Percentiles rank a stretch among this genome's conserved stretches.
phyloP scores from a whole-genome alignment of 2,113 vertebrate genomes.

The Bettongia penicillata region DNA sequence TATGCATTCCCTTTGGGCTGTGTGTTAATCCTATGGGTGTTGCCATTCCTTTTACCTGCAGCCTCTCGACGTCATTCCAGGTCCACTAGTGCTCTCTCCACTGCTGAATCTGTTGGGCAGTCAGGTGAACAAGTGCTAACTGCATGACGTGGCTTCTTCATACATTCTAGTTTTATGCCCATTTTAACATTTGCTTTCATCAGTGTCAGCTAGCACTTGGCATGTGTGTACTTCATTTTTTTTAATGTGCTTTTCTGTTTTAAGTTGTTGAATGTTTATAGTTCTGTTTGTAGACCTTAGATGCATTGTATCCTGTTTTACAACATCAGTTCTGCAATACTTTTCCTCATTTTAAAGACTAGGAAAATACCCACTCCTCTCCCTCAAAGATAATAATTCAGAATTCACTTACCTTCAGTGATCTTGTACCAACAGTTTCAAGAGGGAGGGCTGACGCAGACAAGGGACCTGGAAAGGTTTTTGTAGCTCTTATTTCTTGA shows the following conservation, averaged over 20 bases:
- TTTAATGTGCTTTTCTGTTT: constrained; percentile 78
- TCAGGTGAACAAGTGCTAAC: constrained; percentile 97
- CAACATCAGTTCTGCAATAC: constrained; percentile 56
- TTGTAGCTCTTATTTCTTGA: background rate
- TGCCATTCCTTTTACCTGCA: constrained; percentile 94
- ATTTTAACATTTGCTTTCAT: constrained; percentile 79
- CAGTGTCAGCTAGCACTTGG: constrained; percentile 79
- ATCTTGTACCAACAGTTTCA: background rate
- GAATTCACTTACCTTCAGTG: background rate
- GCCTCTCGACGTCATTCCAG: constrained; percentile 99
- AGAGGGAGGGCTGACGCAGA: background rate
- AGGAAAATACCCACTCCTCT: background rate
- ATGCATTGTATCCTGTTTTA: constrained; percentile 74
- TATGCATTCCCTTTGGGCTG: constrained; percentile 79
- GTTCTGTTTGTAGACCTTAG: constrained; percentile 75
- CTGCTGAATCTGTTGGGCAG: constrained; percentile 97
- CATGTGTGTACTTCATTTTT: constrained; percentile 79
- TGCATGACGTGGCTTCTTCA: constrained; percentile 90
- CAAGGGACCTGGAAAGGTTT: background rate
- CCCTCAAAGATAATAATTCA: background rate
- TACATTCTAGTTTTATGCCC: constrained; percentile 78
- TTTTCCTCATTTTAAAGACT: constrained; percentile 58
- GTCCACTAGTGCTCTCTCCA: constrained; percentile 99
- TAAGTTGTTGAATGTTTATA: constrained; percentile 83
- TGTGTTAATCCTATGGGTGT: constrained; percentile 92